phyloP scores from a whole-genome alignment of 2,113 vertebrate genomes.

The Corythornis vintsioides region DNA sequence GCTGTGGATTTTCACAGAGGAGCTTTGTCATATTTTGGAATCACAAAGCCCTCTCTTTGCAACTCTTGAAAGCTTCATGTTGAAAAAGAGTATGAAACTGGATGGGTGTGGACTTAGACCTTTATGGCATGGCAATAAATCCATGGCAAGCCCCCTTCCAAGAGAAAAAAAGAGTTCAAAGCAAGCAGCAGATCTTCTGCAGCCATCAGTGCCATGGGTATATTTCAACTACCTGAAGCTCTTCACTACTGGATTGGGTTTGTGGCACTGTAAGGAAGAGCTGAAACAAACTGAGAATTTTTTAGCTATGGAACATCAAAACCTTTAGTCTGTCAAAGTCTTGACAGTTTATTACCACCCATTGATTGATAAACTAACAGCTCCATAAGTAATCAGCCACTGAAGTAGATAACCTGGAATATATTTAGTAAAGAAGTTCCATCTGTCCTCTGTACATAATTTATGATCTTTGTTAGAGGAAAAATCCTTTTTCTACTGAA shows the following conservation, averaged over 20 bases:
- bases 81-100: background rate
- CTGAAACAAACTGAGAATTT: background rate
- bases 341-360: background rate
- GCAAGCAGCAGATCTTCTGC: background rate
- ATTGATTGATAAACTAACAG: background rate
- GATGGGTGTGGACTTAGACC: background rate
- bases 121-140: background rate
- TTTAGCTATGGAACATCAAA: too few relatives aligned
- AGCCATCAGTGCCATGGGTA: background rate
- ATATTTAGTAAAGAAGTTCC: background rate
- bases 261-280: background rate
- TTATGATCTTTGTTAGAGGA: background rate
- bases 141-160: background rate
- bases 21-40: background rate
- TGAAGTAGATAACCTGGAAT: background rate
- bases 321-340: background rate
- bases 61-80: background rate
- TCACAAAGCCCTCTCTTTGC: background rate
- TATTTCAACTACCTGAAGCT: background rate
- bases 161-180: background rate
- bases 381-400: background rate
- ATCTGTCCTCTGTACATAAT: background rate
- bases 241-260: background rate
- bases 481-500: background rate
- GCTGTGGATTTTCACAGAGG: background rate